These are phyloP conservation scores for Nycticorax nycticorax DNA, from an alignment of 2,113 vertebrate species.

Conservation along the genomic window DNA sequence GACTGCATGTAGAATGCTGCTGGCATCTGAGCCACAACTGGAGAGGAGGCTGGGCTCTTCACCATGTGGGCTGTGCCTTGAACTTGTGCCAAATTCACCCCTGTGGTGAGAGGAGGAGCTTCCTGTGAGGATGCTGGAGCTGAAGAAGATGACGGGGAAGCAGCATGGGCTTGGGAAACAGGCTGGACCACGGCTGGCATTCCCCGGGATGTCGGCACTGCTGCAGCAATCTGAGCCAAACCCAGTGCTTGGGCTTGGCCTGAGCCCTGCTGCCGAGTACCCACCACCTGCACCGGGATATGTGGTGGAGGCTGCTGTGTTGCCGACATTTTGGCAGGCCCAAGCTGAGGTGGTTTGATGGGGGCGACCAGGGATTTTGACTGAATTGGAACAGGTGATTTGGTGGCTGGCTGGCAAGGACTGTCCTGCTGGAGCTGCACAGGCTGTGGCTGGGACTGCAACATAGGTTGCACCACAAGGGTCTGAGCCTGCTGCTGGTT, in stretches of 20 bases:
- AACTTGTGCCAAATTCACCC: slow-evolving; percentile 74
- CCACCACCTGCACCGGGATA: slow-evolving; percentile 94
- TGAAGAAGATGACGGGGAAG: slow-evolving; percentile 69
- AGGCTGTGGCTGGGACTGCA: slow-evolving; percentile 81
- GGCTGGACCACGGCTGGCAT: slow-evolving; percentile 76
- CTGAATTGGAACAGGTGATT: slow-evolving; percentile 88
- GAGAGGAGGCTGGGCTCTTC: slow-evolving; percentile 73
- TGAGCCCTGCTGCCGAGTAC: slow-evolving; percentile 86
- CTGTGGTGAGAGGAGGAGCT: slow-evolving; percentile 62
- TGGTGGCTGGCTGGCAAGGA: slow-evolving; percentile 63
- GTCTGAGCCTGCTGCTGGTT: slow-evolving; percentile 84
- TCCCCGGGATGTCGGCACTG: slow-evolving; percentile 67
- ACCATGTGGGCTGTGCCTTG: slow-evolving; percentile 77
- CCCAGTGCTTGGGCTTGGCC: slow-evolving; percentile 88
- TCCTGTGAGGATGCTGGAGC: slow-evolving; percentile 68
- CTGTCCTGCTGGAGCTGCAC: slow-evolving; percentile 73
- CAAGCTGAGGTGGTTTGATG: slow-evolving; percentile 76
- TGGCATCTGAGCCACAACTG: slow-evolving; percentile 75
- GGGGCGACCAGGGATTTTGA: slow-evolving; percentile 84
- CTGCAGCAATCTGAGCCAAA: slow-evolving; percentile 80
- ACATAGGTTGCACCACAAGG: slow-evolving; percentile 92
- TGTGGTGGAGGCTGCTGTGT: slow-evolving; percentile 80
- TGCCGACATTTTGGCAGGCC: slow-evolving; percentile 74
- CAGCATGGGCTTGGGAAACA: slow-evolving; percentile 66
- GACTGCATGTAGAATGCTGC: slow-evolving; percentile 81